Evolutionary conservation across 92 coral and sea anemone species (phyloP).

Genomic region (Epizoanthus stellaris): DNA sequence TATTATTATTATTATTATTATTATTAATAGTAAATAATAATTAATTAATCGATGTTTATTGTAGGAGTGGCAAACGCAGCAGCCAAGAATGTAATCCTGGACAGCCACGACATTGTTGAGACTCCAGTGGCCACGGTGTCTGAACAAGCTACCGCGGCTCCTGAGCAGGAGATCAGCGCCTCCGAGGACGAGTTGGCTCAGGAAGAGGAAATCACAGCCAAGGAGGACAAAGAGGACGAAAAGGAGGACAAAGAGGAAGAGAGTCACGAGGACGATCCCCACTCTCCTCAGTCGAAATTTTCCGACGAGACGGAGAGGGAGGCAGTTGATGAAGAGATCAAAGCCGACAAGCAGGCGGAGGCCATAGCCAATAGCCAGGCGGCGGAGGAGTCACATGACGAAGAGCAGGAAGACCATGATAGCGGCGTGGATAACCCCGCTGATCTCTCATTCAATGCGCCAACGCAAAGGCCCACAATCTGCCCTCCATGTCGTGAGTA

Average conservation of each 20-base stretch:
- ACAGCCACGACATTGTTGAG: background rate
- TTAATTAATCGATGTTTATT: background rate
- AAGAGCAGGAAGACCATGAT: slow-evolving; percentile 11
- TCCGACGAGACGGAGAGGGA: slow-evolving; percentile 17
- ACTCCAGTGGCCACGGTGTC: background rate
- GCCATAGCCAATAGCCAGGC: background rate
- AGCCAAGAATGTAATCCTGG: slow-evolving; percentile 22
- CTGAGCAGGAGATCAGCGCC: background rate
- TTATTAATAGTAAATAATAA: too few relatives aligned
- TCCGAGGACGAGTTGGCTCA: background rate
- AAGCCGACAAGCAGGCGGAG: slow-evolving; percentile 9
- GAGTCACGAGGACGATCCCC: slow-evolving; percentile 22
- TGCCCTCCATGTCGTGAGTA: slow-evolving; percentile 45
- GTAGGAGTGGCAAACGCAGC: slow-evolving; percentile 38
- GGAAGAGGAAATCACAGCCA: slow-evolving; percentile 4
- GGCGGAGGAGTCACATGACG: slow-evolving; percentile 1
- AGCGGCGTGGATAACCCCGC: slow-evolving; percentile 5
- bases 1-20: too few relatives aligned
- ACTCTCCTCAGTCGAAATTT: background rate
- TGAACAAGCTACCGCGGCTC: background rate
- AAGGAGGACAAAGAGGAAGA: background rate
- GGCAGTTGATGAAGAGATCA: background rate
- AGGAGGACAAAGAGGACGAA: slow-evolving; percentile 6
- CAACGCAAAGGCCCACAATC: slow-evolving; percentile 18
- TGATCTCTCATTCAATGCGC: slow-evolving; percentile 22